Conservation (phyloP, 2,113 vertebrate genomes). For the Pelmatolapia mariae region DNA sequence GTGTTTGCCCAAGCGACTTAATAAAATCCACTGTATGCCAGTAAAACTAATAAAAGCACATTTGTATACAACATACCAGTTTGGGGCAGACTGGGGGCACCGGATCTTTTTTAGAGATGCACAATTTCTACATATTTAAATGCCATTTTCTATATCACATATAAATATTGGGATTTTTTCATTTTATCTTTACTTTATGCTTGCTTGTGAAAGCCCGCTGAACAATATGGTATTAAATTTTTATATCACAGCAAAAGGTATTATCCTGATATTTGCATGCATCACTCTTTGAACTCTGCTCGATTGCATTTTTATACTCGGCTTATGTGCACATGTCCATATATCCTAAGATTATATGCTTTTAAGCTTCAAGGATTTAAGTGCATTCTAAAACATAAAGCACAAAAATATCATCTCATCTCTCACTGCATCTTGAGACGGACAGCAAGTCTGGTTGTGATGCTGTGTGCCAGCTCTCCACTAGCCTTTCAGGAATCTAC, state of each 20-base stretch:
- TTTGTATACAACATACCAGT: neutral
- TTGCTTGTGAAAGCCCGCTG: neutral
- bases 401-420: conserved; percentile 3
- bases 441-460: conserved; percentile 52
- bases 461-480: conserved; percentile 30
- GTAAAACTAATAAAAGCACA: conserved; percentile 39
- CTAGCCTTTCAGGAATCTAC: conserved; percentile 65
- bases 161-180: neutral
- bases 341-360: neutral
- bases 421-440: conserved; percentile 43
- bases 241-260: neutral
- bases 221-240: neutral
- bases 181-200: neutral
- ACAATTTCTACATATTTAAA: neutral
- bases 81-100: neutral
- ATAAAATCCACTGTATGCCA: conserved; percentile 10
- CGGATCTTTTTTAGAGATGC: neutral
- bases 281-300: neutral
- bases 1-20: conserved; percentile 43
- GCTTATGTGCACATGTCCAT: neutral
- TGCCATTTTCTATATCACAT: neutral
- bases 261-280: neutral
- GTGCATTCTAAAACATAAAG: neutral
- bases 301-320: neutral
- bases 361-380: neutral